Conservation (phyloP, 2,113 vertebrate genomes). For the Copsychus sechellarum region DNA sequence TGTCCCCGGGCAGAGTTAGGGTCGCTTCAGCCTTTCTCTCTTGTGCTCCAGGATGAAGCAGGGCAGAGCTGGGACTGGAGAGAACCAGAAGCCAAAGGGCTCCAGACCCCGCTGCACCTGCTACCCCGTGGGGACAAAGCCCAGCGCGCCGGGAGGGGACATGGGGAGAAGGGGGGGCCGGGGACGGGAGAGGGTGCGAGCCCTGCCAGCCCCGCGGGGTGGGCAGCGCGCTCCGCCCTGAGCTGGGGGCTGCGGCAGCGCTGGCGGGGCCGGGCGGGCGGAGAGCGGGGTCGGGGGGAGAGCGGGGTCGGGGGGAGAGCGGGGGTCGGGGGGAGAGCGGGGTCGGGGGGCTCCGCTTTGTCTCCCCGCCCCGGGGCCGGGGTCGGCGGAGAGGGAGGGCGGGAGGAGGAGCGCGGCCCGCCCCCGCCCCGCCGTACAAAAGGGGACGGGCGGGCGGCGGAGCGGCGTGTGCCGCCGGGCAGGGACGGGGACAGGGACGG, state of each 20-base stretch:
- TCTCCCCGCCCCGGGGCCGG: background rate
- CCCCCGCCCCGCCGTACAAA: constrained; percentile 13
- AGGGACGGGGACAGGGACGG: background rate
- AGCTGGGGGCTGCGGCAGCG: background rate
- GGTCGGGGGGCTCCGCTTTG: background rate
- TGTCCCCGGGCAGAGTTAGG: background rate
- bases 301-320: background rate
- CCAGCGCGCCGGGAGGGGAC: background rate
- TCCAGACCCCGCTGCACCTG: background rate
- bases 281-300: background rate
- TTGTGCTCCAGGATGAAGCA: background rate
- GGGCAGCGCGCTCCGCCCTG: background rate
- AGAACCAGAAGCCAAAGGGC: background rate
- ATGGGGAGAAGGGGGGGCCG: background rate
- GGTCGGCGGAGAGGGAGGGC: background rate
- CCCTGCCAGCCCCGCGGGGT: background rate
- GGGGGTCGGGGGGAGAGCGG: no score
- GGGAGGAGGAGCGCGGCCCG: constrained; percentile 20
- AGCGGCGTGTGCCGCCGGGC: constrained; percentile 21
- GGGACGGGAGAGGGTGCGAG: no score
- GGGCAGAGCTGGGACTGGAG: background rate
- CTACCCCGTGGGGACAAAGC: background rate
- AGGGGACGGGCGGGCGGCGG: background rate
- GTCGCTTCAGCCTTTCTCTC: background rate
- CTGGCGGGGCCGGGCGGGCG: background rate